Evolutionary conservation across 2,797 vertebrate genomes (phyloP), one percentile per base, ranked within the genome.

Genomic region (Trematomus bernacchii): DNA sequence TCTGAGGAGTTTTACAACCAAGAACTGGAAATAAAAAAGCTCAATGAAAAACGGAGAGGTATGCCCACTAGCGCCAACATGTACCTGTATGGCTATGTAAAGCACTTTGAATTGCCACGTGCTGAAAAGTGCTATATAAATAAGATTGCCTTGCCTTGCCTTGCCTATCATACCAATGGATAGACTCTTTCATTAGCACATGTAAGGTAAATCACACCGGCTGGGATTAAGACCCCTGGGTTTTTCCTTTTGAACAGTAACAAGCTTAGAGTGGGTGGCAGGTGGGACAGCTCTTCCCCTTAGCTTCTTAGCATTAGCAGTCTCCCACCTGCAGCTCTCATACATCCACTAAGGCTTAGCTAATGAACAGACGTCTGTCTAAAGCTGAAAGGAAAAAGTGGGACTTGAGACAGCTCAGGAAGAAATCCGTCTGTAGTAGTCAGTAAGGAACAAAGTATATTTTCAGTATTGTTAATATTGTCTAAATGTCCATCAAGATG

Each of bases 241-340:
- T 23, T 65, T 59, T 65, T 37, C 21, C 13, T 46, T 73, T 62
- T 50, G 71, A 61, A 71, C 76, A 83, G 70, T 89, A 85, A 87
- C 66, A 2, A 86, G 83, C 82, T 89, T 84, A 88, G 62, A 70
- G 54, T 1, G 4, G 59, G 46, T 18, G 37, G 54, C 1, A 5
- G 59, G 46, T 18, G 42, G 58, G 14, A 47, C 14, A 1, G 80
- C 79, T 85, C 71, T n/a, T n/a, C n/a, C n/a, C n/a, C n/a, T 84
- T 66, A 87, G 82, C 77, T 21, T 88, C 86, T 87, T 84, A 86
- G 76, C 66, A 65, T 77, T 77, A 78, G 14, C 64, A 48, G 50
- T n/a, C n/a, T n/a, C 60, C 74, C n/a, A 37, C 52, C 0, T 12
- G 4, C 48, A 23, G 60, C 48, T 64, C 43, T 78, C 73, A 64